Conservation (phyloP, 2,888 invertebrate species). For the Xanthia togata region DNA sequence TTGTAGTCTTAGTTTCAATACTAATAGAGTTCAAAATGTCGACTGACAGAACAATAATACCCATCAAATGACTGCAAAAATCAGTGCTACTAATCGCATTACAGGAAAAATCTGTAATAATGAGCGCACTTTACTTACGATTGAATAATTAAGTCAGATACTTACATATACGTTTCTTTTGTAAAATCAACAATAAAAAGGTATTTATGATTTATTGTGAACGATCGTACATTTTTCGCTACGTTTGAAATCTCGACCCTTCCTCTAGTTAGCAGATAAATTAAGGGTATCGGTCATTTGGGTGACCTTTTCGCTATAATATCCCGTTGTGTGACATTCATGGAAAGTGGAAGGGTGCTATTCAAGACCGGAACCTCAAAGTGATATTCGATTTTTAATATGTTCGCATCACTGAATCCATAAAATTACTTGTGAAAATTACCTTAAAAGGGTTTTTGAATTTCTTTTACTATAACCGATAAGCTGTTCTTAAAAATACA, state of each 20-base stretch:
- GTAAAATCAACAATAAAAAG: not conserved
- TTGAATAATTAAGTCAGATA: not conserved
- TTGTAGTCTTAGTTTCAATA: no score
- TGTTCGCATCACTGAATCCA: conserved; percentile 15
- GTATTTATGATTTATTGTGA: not conserved
- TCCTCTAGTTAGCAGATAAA: conserved; percentile 41
- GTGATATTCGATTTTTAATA: conserved; percentile 38
- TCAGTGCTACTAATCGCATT: no score
- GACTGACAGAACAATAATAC: no score
- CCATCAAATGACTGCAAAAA: no score
- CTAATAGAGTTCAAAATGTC: no score
- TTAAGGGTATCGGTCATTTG: conserved; percentile 41
- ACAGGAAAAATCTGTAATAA: no score
- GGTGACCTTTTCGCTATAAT: conserved; percentile 52
- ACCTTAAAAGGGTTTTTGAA: not conserved
- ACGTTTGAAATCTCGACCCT: conserved; percentile 44
- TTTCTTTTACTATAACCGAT: not conserved
- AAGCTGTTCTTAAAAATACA: not conserved
- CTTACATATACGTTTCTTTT: not conserved
- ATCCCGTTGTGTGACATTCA: conserved; percentile 48
- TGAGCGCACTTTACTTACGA: not conserved
- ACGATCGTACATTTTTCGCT: conserved; percentile 24
- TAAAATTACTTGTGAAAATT: conserved; percentile 17
- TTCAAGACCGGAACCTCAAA: conserved; percentile 36
- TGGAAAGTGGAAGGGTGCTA: conserved; percentile 32